Evolutionary conservation across 2,113 vertebrate genomes (phyloP).

Genomic region (Tretioscincus oriximinensis): DNA sequence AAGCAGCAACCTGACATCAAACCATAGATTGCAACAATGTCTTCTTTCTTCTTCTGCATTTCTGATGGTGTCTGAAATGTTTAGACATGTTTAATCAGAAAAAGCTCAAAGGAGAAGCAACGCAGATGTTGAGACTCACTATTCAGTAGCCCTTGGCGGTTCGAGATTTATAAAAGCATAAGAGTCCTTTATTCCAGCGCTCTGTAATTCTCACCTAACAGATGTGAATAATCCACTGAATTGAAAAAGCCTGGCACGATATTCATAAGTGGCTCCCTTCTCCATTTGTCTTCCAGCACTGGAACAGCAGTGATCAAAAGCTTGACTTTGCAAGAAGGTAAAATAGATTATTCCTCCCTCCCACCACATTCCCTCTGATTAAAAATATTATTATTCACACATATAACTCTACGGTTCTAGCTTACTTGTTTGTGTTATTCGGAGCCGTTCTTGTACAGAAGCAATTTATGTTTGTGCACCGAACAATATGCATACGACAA

Average conservation of each 20-base stretch:
- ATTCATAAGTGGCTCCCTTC: conserved; percentile 58
- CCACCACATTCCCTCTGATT: conserved; percentile 31
- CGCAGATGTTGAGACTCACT: conserved; percentile 80
- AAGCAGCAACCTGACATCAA: conserved; percentile 55
- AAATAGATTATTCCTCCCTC: conserved; percentile 27
- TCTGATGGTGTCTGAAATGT: conserved; percentile 71
- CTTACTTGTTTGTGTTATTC: conserved; percentile 23
- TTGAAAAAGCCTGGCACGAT: conserved; percentile 66
- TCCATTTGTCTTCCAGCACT: conserved; percentile 46
- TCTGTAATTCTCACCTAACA: conserved; percentile 79
- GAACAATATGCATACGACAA: background rate
- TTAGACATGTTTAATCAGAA: conserved; percentile 77
- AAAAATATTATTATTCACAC: conserved; percentile 27
- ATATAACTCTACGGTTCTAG: conserved; percentile 12
- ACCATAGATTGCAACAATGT: conserved; percentile 63
- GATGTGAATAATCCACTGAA: conserved; percentile 77
- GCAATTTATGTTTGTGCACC: background rate
- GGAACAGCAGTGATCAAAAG: conserved; percentile 50
- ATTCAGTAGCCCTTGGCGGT: conserved; percentile 81
- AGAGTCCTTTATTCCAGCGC: conserved; percentile 75
- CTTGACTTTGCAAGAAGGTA: conserved; percentile 44
- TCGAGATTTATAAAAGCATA: conserved; percentile 72
- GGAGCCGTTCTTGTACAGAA: conserved; percentile 20
- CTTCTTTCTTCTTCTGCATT: conserved; percentile 31
- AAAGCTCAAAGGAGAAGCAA: conserved; percentile 70